Evolutionary conservation across 1,140 invertebrate genomes (phyloP).

Genomic region (Phocides pigmalion): DNA sequence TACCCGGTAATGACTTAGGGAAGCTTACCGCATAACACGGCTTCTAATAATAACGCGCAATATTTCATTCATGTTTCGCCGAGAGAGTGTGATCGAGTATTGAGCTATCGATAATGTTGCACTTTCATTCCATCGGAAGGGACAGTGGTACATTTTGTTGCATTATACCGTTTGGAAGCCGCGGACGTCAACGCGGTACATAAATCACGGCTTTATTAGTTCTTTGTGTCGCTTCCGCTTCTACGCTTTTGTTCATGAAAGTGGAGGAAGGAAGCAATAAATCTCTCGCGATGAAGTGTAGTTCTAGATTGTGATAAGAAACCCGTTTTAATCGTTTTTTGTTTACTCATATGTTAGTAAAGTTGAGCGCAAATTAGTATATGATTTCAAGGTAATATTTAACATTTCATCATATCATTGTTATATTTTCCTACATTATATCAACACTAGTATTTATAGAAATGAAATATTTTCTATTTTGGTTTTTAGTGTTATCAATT

Average conservation of each 20-base stretch:
- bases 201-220: constrained; percentile 23
- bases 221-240: constrained; percentile 23
- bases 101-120: constrained; percentile 27
- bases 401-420: no score
- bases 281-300: constrained; percentile 10
- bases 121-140: constrained; percentile 16
- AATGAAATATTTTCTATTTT: no score
- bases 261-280: constrained; percentile 24
- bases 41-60: constrained; percentile 20
- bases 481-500: no score
- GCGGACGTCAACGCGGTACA: background rate
- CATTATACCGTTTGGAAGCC: background rate
- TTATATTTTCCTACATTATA: no score
- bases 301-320: constrained; percentile 7
- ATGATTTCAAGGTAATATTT: no score
- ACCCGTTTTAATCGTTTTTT: background rate
- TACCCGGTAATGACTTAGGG: constrained; percentile 5
- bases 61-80: constrained; percentile 30
- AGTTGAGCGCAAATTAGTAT: no score
- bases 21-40: constrained; percentile 4
- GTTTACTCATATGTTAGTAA: background rate
- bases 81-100: constrained; percentile 18
- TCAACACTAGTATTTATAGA: no score
- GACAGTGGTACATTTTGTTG: background rate
- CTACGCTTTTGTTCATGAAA: constrained; percentile 22